Evolutionary conservation across 2,888 invertebrate genomes (phyloP).

Genomic region (Elmis aenea): DNA sequence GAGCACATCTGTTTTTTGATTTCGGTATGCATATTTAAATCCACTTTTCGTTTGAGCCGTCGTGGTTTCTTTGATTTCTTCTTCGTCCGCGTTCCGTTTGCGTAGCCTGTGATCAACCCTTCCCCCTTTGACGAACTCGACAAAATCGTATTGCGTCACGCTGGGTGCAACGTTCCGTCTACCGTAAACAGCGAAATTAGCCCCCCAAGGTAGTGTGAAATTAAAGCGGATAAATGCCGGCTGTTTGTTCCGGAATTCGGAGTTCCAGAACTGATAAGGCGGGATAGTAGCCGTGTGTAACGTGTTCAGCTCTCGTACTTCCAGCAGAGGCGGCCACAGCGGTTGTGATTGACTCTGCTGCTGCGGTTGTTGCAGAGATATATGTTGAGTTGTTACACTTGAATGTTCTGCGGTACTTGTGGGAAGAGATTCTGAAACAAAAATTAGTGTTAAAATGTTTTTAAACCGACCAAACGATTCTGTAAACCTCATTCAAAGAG

Average conservation of each 20-base stretch:
- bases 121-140: conserved; percentile 87
- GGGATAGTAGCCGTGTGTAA: conserved; percentile 79
- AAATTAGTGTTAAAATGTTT: conserved; percentile 8
- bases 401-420: conserved; percentile 67
- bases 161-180: conserved; percentile 92
- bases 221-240: conserved; percentile 85
- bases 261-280: conserved; percentile 90
- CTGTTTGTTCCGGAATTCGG: conserved; percentile 86
- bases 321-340: conserved; percentile 63
- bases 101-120: conserved; percentile 72
- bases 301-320: conserved; percentile 79
- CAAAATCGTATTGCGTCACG: conserved; percentile 95
- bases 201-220: conserved; percentile 87
- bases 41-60: conserved; percentile 8
- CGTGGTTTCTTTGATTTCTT: too few relatives aligned
- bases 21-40: conserved; percentile 21
- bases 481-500: too few relatives aligned
- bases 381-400: conserved; percentile 51
- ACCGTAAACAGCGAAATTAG: conserved; percentile 93
- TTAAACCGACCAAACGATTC: background rate
- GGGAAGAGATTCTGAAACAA: conserved; percentile 63
- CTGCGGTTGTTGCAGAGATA: conserved; percentile 64
- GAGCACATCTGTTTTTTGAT: conserved; percentile 43
- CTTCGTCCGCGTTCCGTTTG: conserved; percentile 41
- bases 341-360: conserved; percentile 68